phyloP scores from a whole-genome alignment of 2,113 vertebrate genomes.

The Hippocampus barbouri region DNA sequence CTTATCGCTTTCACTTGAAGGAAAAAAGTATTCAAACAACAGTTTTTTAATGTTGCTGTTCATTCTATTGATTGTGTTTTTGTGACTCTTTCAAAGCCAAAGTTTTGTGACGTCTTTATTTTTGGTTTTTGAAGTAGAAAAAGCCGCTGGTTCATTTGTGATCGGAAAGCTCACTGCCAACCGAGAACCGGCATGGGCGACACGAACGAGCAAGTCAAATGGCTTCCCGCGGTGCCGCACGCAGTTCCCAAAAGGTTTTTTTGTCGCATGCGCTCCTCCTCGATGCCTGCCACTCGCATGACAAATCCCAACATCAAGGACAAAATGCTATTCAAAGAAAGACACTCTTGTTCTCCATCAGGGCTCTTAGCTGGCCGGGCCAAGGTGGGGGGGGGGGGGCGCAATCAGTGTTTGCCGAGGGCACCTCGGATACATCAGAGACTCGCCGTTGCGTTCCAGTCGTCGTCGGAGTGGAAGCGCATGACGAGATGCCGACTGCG shows the following conservation, averaged over 20 bases:
- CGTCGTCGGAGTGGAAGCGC: conserved; percentile 2
- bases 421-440: conserved; percentile 46
- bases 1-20: no score
- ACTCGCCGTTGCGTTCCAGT: conserved; percentile 19
- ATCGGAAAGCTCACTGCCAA: neutral
- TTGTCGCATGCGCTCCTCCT: conserved; percentile 14
- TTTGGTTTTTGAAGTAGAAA: no score
- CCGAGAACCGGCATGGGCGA: neutral
- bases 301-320: conserved; percentile 37
- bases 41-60: no score
- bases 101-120: no score
- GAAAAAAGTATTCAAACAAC: no score
- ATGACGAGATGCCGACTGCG: conserved; percentile 17
- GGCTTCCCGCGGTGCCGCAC: neutral
- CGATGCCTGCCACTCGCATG: neutral
- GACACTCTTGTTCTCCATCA: neutral
- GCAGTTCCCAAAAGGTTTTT: neutral
- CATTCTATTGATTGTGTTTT: no score
- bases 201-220: neutral
- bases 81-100: no score
- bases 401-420: conserved; percentile 43
- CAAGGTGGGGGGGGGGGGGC: conserved; percentile 11
- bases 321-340: conserved; percentile 27
- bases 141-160: neutral
- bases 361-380: conserved; percentile 11